These are phyloP conservation scores for Abscondita cerata DNA, from an alignment of 2,888 invertebrate genomes.

Conservation along the genomic window DNA sequence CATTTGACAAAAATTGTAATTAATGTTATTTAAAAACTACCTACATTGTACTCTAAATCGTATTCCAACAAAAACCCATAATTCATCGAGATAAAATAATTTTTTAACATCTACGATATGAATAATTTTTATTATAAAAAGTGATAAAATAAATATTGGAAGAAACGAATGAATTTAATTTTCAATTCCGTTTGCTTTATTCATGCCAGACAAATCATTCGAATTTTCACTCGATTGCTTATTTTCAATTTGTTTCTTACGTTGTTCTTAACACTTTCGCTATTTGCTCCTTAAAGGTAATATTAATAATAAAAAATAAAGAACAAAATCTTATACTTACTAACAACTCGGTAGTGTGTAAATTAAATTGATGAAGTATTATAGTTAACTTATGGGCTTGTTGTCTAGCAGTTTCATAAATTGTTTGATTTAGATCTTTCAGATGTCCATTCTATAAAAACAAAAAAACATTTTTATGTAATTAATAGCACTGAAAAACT, in stretches of 20 bases:
- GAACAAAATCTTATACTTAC: no score
- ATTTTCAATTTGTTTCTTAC: neutral
- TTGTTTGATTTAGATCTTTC: constrained; percentile 63
- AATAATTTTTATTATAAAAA: no score
- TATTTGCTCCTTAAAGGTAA: neutral
- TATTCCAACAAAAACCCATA: no score
- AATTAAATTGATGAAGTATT: constrained; percentile 62
- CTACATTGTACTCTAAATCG: no score
- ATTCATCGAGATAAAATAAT: no score
- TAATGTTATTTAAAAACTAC: no score
- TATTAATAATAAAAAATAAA: no score
- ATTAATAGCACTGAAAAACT: no score
- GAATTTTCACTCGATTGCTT: neutral
- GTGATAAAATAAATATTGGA: no score
- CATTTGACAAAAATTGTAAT: no score
- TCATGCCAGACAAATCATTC: neutral
- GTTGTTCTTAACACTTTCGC: neutral
- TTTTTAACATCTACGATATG: no score
- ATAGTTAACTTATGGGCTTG: constrained; percentile 59
- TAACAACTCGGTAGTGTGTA: constrained; percentile 62
- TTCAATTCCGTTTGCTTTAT: neutral
- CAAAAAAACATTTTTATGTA: constrained; percentile 34
- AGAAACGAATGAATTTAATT: neutral
- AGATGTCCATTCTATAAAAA: constrained; percentile 66
- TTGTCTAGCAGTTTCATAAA: constrained; percentile 63